A percentile compares a stretch with the other conserved stretches of the same genome.
Conservation (phyloP, 1,140 invertebrate species). For the Mizuhopecten yessoensis region DNA sequence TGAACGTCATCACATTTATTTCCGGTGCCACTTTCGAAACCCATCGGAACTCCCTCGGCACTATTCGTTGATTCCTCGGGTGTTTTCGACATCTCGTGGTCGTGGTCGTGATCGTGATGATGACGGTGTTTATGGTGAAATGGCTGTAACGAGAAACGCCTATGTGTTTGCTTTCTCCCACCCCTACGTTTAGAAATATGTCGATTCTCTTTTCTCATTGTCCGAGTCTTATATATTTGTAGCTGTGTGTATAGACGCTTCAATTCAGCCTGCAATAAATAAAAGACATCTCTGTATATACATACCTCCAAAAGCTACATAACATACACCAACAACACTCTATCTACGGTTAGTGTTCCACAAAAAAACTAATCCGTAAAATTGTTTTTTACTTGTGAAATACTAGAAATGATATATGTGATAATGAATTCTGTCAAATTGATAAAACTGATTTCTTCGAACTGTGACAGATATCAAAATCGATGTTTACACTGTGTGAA, state of each 20-base stretch:
- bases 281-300: slow-evolving; percentile 50
- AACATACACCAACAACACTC: no score
- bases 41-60: slow-evolving; percentile 80
- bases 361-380: no score
- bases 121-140: slow-evolving; percentile 84
- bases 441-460: no score
- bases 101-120: slow-evolving; percentile 79
- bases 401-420: no score
- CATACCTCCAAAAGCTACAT: no score
- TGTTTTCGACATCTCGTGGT: slow-evolving; percentile 83
- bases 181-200: slow-evolving; percentile 96
- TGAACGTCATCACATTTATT: slow-evolving; percentile 54
- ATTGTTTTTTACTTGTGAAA: no score
- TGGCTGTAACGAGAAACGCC: slow-evolving; percentile 92
- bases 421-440: no score
- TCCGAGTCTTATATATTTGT: slow-evolving; percentile 92
- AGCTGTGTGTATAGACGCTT: slow-evolving; percentile 96
- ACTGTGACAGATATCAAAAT: no score
- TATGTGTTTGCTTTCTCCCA: slow-evolving; percentile 94
- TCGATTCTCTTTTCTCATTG: slow-evolving; percentile 95
- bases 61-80: slow-evolving; percentile 85
- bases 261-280: slow-evolving; percentile 89
- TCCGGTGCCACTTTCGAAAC: slow-evolving; percentile 69
- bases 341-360: no score
- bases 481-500: no score